Base-by-base conservation (phyloP, 2,888 invertebrate genomes). In the Campaea margaritaria region DNA sequence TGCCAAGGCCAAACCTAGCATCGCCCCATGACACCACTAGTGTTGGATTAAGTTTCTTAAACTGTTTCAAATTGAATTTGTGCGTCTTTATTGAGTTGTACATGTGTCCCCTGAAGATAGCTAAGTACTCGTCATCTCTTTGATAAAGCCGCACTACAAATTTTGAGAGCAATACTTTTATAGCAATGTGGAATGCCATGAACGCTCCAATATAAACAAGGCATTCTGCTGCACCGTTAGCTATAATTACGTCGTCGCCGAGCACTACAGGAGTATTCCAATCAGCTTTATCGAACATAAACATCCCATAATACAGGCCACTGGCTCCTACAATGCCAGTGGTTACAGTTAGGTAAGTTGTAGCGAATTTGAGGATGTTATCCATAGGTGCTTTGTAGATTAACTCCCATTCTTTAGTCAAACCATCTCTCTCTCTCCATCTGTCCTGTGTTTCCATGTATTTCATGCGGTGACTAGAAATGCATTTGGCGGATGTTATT, bases 321-420 rank as follows among this genome's bases (percentile, higher is more conserved):
- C 73, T 61, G 34, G 70, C 68, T 8, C 74, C 70, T 15, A 87
- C 59, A 4, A 81, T 64, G 39, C 74, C 64, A 16, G 87, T 86
- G 9, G 91, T 82, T 45, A 85, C 58, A 16, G 89, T 85, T 48
- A 91, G 62, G 67, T 87, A 91, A 10, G 82, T 73, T 0, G 87
- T 70, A 5, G 79, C 54, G 65, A 74, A 84, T 39, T 89, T 89
- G 1, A 91, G 68, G 15, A 68, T 45, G 5, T 74, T 78, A 7
- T 83, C 84, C 90, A 92, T 89, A 0, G 92, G 91, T 4, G 87
- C 90, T 75, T 89, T 92, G 59, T 92, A 92, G 57, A 92, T 89
- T 51, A 92, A 67, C 39, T 90, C 78, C 85, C 87, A 92, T 16
- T 76, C 70, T 66, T 76, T 76, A 10, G 89, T 77, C 43, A 92